Conservation (phyloP, 2,797 vertebrate genomes). For the Enteromius anoplus region DNA sequence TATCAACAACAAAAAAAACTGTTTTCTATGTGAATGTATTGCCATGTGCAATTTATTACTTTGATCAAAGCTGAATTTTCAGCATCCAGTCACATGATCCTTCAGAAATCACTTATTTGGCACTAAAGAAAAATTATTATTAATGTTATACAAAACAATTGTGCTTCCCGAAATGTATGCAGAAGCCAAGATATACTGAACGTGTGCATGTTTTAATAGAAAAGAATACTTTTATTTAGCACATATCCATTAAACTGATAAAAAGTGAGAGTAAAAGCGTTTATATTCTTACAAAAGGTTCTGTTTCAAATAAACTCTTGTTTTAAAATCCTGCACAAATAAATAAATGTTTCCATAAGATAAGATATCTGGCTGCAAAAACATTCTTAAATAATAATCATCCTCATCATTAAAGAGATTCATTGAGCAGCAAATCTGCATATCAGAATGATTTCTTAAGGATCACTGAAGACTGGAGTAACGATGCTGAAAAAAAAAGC, state of each 20-base stretch:
- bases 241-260: background rate
- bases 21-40: background rate
- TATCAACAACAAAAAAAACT: background rate
- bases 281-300: background rate
- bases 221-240: background rate
- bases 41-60: background rate
- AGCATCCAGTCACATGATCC: background rate
- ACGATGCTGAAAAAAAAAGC: background rate
- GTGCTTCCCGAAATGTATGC: background rate
- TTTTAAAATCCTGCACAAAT: background rate
- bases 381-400: background rate
- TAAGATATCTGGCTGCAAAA: background rate
- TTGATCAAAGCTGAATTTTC: background rate
- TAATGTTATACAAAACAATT: background rate
- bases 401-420: too few species aligned
- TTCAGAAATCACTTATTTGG: background rate
- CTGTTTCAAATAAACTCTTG: background rate
- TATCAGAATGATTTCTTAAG: background rate
- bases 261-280: background rate
- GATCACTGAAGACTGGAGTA: background rate
- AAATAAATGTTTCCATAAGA: background rate
- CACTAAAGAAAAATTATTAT: background rate
- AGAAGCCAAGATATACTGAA: background rate
- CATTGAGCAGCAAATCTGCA: background rate
- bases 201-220: background rate